Base-by-base conservation (phyloP, 2,797 vertebrate species). In the Chiroxiphia lanceolata region DNA sequence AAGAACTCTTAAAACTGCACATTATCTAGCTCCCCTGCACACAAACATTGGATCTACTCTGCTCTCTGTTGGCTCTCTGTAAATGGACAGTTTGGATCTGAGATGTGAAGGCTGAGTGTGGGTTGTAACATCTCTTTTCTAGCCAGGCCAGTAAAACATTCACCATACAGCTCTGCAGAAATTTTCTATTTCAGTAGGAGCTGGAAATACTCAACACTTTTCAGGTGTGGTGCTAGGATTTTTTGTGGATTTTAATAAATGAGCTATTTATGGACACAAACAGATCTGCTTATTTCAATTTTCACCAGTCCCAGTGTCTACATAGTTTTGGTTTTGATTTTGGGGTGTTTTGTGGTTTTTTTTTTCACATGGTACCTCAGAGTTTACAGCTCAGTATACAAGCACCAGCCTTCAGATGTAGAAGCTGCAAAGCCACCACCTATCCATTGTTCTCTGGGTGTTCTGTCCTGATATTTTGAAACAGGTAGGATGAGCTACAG, bases 1-100 rank as follows among this genome's bases (percentile, higher is more conserved):
- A 97, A 93, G 93, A 94, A 97, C 96, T 96, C 93, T 93, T 95
- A 96, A 97, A 97, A 72, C 74, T n/a, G 86, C 95, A 68, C 61
- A 21, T 88, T 88, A 82, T 40, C 82, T 87, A 44, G 76, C 79
- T 68, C 74, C 92, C 72, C 56, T 56, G 47, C 76, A 83, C 78
- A 26, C 74, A 76, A 42, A 56, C 78, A 5, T 38, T 63, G 89
- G 77, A 51, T 60, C 81, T 89, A 10, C 79, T 89, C 72, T 81
- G 64, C 74, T 96, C 53, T 89, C 91, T 80, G 60, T 64, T 54
- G 90, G 29, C 87, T 79, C 57, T 50, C 91, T 95, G 88, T 33
- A 80, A 74, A 80, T 26, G 64, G 38, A 23, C 38, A 65, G 60
- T 33, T 69, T 86, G 89, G 78, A 72, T 22, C 67, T 59, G 59